Conservation (phyloP, 2,113 vertebrate genomes). For the Myotis brandtii region DNA sequence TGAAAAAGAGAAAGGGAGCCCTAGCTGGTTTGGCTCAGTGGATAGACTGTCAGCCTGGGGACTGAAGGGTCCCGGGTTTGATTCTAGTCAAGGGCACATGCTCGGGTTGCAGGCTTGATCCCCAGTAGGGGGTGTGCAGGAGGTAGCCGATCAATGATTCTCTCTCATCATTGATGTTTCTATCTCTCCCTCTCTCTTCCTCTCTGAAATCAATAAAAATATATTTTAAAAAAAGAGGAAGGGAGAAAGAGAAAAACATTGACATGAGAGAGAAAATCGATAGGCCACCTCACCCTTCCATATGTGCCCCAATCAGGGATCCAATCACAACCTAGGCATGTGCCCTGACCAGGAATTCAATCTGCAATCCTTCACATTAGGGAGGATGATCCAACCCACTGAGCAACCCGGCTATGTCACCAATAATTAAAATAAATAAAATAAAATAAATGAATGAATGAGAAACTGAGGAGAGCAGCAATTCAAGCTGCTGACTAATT, state of each 20-base stretch:
- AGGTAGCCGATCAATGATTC: no score
- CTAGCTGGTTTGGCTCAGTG: no score
- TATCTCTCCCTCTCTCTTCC: no score
- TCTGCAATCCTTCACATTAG: not conserved
- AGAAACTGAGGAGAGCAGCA: not conserved
- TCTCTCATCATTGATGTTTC: no score
- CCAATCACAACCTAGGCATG: not conserved
- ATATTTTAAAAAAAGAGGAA: no score
- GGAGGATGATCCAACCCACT: not conserved
- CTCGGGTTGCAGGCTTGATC: no score
- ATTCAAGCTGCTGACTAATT: not conserved
- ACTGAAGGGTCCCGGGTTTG: no score
- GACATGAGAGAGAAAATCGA: not conserved
- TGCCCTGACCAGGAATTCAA: not conserved
- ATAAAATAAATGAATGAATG: not conserved
- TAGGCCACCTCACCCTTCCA: not conserved
- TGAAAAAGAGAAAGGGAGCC: no score
- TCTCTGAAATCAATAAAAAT: no score
- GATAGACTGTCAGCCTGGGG: no score
- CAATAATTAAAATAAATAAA: not conserved
- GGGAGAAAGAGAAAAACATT: not conserved
- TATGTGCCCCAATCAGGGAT: not conserved
- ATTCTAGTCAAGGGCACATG: no score
- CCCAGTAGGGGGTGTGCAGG: no score
- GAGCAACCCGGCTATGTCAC: not conserved